These are phyloP conservation scores for Ptychadena robeensis DNA, from an alignment of 2,797 vertebrate genomes.

Conservation along the genomic window DNA sequence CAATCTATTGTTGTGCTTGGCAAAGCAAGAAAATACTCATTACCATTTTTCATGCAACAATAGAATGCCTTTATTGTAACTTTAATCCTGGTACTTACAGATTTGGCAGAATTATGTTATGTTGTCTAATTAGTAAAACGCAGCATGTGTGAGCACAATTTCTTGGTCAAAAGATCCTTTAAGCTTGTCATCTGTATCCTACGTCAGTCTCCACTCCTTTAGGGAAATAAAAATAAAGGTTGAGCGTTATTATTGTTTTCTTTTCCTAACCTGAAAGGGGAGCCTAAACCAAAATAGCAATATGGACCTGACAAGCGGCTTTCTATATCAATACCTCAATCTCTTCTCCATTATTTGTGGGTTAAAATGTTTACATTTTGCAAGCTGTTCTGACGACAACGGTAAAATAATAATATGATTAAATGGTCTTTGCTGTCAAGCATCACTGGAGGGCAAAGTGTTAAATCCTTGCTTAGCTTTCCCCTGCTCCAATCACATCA, in stretches of 20 bases:
- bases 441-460: not conserved
- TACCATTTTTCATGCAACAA: not conserved
- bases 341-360: not conserved
- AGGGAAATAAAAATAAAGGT: not conserved
- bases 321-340: not conserved
- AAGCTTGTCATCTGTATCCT: not conserved
- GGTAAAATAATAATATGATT: not conserved
- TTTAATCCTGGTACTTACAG: not conserved
- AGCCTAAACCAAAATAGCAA: not conserved
- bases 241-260: not conserved
- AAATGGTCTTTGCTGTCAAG: not conserved
- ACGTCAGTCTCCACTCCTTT: not conserved
- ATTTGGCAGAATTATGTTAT: not conserved
- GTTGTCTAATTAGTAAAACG: not conserved
- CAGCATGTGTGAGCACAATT: not conserved
- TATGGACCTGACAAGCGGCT: not conserved
- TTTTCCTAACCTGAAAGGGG: not conserved
- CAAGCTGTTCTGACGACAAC: not conserved
- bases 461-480: constrained; percentile 15
- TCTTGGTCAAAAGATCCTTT: not conserved
- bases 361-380: not conserved
- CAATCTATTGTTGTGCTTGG: not conserved
- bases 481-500: constrained; percentile 25
- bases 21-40: not conserved
- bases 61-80: not conserved